Conservation (phyloP, 2,888 invertebrate genomes). For the Seira sanloemensis region DNA sequence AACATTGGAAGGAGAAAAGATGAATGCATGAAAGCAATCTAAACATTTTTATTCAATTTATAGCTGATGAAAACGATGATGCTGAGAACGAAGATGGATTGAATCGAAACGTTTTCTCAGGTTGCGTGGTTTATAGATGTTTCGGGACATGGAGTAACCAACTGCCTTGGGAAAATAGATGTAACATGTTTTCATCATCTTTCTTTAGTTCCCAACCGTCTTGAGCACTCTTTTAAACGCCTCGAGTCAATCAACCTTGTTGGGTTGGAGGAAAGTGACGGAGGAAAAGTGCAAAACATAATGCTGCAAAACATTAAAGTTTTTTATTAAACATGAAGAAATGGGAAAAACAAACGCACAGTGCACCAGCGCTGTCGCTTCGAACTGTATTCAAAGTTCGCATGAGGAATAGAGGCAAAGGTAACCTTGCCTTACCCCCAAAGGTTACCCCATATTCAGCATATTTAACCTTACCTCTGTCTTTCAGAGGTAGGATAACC, state of each 20-base stretch:
- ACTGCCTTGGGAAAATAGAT: conserved; percentile 13
- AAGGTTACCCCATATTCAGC: too few relatives aligned
- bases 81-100: not conserved
- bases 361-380: too few relatives aligned
- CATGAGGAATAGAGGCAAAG: too few relatives aligned
- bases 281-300: not conserved
- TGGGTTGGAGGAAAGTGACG: not conserved
- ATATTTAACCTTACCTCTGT: too few relatives aligned
- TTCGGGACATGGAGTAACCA: conserved; percentile 14
- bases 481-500: too few relatives aligned
- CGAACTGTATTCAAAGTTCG: too few relatives aligned
- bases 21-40: not conserved
- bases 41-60: not conserved
- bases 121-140: too few relatives aligned
- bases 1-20: not conserved
- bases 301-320: not conserved
- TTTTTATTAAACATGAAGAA: conserved; percentile 44
- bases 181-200: conserved; percentile 52
- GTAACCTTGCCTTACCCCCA: too few relatives aligned
- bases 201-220: too few relatives aligned
- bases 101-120: not conserved
- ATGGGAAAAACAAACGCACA: not conserved
- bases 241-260: conserved; percentile 42
- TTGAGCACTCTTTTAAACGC: conserved; percentile 34
- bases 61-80: not conserved